Evolutionary conservation across 2,888 invertebrate genomes (phyloP), one percentile per base, ranked within the genome.

Genomic region (Dromius quadrimaculatus): DNA sequence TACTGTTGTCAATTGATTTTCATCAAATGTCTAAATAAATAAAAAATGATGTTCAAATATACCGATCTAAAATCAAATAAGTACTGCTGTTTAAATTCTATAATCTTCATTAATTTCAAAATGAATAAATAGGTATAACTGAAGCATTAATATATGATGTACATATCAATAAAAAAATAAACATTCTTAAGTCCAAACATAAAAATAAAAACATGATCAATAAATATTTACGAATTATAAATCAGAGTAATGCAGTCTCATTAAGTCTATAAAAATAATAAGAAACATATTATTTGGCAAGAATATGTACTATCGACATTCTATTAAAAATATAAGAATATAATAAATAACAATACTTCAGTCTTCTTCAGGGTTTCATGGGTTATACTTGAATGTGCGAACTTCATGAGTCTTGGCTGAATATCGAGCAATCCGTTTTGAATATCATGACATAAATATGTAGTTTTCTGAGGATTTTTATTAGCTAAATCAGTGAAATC

Each of bases 401-500:
- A 41, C 41, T 41, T 41, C 41, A 41, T 13, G 11, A 13, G 11
- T 41, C 41, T 41, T 41, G 41, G 41, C 15, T 11, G 36, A 36
- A 36, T 36, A 11, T 36, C 41, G 41, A 41, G 41, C 41, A 41
- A 13, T 41, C 15, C 41, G 15, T 41, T 41, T 13, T n/a, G 41
- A 41, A 41, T 41, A 13, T 13, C 8, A 8, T 41, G 41, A 41
- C 13, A 8, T 41, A 41, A 41, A 41, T 41, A 41, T 41, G 41
- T 13, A 41, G 41, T 17, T 15, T 41, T 41, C 15, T 41, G 41
- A 8, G 41, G 41, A 41, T 41, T 41, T 41, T 41, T 41, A 41
- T 6, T 41, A 41, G 13, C 41, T 41, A 41, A 41, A 13, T 41
- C 41, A 2, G 41, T 13, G 15, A 41, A 41, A 41, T 13, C 41